Evolutionary conservation across 2,113 vertebrate genomes (phyloP).

Genomic region (Addax nasomaculatus): DNA sequence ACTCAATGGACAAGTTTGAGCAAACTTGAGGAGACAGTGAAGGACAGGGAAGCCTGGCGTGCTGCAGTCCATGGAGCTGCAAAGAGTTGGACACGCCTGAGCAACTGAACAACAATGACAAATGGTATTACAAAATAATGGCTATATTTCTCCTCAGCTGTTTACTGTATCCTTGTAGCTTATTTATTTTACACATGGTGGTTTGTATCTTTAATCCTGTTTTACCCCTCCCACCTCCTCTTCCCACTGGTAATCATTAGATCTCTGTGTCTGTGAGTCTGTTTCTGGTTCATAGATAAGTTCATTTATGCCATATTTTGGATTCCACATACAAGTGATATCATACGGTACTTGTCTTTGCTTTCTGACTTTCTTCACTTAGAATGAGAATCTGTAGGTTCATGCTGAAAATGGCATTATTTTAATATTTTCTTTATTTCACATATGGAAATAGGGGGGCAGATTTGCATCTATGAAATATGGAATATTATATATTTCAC

Average conservation of each 20-base stretch:
- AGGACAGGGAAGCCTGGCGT: not conserved
- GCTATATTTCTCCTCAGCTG: not conserved
- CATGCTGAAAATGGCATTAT: not conserved
- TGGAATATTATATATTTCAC: not conserved
- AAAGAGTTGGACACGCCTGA: not conserved
- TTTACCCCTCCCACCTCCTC: not conserved
- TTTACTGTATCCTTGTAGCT: not conserved
- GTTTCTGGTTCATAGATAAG: not conserved
- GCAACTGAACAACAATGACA: not conserved
- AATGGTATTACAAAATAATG: not conserved
- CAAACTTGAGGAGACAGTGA: not conserved
- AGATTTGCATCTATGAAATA: not conserved
- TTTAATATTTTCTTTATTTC: not conserved
- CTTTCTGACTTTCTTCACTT: not conserved
- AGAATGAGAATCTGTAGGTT: not conserved
- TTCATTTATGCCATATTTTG: not conserved
- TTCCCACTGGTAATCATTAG: not conserved
- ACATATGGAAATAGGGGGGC: not conserved
- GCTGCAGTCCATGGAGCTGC: rapidly evolving
- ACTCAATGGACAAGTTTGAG: not conserved
- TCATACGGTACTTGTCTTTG: not conserved
- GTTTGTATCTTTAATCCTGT: not conserved
- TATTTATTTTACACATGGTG: rapidly evolving
- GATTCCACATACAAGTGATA: not conserved
- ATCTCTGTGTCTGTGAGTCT: not conserved